These are phyloP conservation scores for Sarcophaga rosellei DNA, from an alignment of 2,888 invertebrate genomes.

Conservation along the genomic window DNA sequence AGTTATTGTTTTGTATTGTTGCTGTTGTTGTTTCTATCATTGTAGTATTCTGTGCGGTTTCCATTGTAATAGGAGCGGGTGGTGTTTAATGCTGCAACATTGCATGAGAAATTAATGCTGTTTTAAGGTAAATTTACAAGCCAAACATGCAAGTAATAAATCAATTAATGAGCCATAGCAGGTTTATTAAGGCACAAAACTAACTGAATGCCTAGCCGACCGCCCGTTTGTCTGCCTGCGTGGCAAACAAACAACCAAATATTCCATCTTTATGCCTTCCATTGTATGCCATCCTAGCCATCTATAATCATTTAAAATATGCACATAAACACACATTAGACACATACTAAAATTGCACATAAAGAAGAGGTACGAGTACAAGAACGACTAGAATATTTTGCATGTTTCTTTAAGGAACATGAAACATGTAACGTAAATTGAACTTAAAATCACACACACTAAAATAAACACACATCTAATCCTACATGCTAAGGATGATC, in stretches of 20 bases:
- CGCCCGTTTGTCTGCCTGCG: conserved; percentile 15
- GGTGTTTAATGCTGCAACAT: conserved; percentile 59
- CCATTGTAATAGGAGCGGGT: conserved; percentile 51
- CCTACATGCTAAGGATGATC: conserved; percentile 44
- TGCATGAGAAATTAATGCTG: conserved; percentile 69
- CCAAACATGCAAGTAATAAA: conserved; percentile 69
- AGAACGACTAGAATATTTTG: conserved; percentile 58
- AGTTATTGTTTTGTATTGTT: conserved; percentile 46
- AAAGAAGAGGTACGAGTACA: conserved; percentile 35
- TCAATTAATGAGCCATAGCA: conserved; percentile 69
- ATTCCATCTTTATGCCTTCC: conserved; percentile 14
- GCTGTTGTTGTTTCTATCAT: conserved; percentile 2
- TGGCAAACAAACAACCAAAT: conserved; percentile 27
- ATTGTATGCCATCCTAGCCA: conserved; percentile 32
- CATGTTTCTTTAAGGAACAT: conserved; percentile 66
- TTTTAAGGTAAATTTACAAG: conserved; percentile 69
- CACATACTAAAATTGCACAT: conserved; percentile 46
- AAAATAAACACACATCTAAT: conserved; percentile 17
- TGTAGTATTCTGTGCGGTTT: not conserved
- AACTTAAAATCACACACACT: conserved; percentile 54
- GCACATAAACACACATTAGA: conserved; percentile 31
- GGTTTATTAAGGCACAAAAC: conserved; percentile 66
- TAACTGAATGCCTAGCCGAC: not conserved
- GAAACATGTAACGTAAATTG: conserved; percentile 65
- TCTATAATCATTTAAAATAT: conserved; percentile 60